These are phyloP conservation scores for Conus canariensis DNA, from an alignment of 2,888 invertebrate genomes.

Conservation along the genomic window DNA sequence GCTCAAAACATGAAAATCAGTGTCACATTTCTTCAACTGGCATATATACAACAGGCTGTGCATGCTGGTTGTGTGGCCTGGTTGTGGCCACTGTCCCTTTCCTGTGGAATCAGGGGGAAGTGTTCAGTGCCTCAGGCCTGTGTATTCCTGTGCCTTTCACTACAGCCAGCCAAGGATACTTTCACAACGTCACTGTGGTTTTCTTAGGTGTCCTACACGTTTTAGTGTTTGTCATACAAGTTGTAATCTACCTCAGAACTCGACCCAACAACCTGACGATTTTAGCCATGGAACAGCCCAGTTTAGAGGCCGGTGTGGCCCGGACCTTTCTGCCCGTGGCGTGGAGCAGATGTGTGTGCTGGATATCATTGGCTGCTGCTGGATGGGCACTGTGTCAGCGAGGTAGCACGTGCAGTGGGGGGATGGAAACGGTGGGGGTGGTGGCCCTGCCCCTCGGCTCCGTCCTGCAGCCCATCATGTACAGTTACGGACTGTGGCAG, in stretches of 20 bases:
- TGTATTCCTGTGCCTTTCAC: background rate
- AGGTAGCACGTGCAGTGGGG: background rate
- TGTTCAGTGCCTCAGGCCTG: background rate
- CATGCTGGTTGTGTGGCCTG: background rate
- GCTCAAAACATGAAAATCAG: too few species aligned
- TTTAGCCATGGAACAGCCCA: background rate
- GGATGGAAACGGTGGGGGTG: background rate
- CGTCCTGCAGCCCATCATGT: conserved; percentile 1
- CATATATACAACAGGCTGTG: background rate
- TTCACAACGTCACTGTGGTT: background rate
- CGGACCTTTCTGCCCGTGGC: background rate
- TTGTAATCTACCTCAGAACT: background rate
- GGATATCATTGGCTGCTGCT: background rate
- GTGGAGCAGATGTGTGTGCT: background rate
- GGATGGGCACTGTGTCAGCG: background rate
- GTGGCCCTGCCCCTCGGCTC: background rate
- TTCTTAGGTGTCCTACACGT: background rate
- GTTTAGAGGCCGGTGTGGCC: background rate
- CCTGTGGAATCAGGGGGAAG: background rate
- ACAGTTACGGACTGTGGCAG: conserved; percentile 1
- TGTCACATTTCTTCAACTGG: background rate
- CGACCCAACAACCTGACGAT: conserved; percentile 3
- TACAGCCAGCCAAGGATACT: background rate
- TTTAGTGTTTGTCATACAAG: background rate
- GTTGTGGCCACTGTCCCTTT: background rate